Conservation (phyloP, 2,797 vertebrate genomes). For the Sebastes minor region DNA sequence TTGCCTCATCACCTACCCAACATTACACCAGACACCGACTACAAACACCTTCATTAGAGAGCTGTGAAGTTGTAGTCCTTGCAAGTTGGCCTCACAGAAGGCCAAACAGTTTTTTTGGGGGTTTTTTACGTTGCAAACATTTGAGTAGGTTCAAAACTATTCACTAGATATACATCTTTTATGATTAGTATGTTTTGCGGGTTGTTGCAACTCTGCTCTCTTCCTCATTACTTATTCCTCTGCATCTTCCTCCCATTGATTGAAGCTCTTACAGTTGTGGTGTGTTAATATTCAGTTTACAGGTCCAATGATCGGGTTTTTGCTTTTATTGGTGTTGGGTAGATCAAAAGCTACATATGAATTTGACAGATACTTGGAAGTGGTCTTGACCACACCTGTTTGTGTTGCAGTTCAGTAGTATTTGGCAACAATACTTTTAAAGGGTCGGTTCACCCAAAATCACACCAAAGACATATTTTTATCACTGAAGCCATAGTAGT, state of each 20-base stretch:
- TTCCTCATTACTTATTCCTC: not conserved
- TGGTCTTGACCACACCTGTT: not conserved
- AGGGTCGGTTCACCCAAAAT: not conserved
- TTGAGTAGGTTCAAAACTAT: not conserved
- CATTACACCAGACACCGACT: slow-evolving; percentile 38
- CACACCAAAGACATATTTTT: not conserved
- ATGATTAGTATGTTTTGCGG: not conserved
- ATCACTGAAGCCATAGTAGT: not conserved
- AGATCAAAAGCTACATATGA: not conserved
- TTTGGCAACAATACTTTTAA: not conserved
- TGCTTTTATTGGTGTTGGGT: not conserved
- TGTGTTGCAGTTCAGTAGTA: not conserved
- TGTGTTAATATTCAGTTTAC: not conserved
- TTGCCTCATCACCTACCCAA: slow-evolving; percentile 50
- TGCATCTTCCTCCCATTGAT: not conserved
- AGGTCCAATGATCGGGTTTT: not conserved
- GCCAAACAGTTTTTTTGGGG: not conserved
- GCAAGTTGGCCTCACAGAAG: not conserved
- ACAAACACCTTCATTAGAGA: slow-evolving; percentile 46
- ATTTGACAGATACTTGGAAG: not conserved
- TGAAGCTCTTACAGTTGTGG: not conserved
- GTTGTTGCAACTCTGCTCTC: not conserved
- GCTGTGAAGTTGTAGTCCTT: slow-evolving; percentile 10
- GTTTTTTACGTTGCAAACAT: not conserved
- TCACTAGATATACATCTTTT: not conserved